Base-by-base conservation (phyloP, 2,797 vertebrate genomes). In the Micropoecilia bifurca region DNA sequence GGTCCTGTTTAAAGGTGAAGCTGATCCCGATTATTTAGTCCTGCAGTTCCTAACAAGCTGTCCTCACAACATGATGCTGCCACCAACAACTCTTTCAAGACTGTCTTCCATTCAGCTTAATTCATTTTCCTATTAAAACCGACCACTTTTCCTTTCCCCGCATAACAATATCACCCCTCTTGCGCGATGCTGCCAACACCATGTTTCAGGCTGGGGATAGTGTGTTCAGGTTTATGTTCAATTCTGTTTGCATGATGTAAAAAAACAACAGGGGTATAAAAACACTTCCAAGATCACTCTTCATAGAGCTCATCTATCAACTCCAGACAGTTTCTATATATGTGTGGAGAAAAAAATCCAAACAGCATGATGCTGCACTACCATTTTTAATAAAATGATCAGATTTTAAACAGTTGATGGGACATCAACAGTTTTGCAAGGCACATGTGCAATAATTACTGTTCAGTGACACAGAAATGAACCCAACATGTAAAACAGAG, bases 391-490 rank as follows among this genome's bases (percentile, higher is more conserved):
- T n/a, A 1, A 41, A 25, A 69, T 43, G 4, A 45, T 43, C 4
- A 68, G 41, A 68, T 39, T 4, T 45, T 39, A n/a, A 69, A 43
- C 0, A 43, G 4, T 63, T 36, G 6, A 18, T 36, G 16, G 9
- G 14, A 4, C 18, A 63, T 43, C 7, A 68, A 41, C 20, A 69
- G 22, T 25, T 69, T 43, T 43, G 22, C 10, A 43, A 41, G 10
- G 36, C 22, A 43, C 53, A 76, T 63, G 73, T 43, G 41, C 33
- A 25, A 39, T 6, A 41, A 73, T 43, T 68, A n/a, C 48, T 43
- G 57, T 28, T 61, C 46, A 43, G 61, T 66, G 73, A 45, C 45
- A 76, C 25, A 73, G 12, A 76, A 16, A 69, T 25, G 43, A 22
- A 76, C 16, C 61, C 4, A 75, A 46, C 75, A 0, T 71, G 18